A percentile compares a stretch with the other conserved stretches of the same genome.
phyloP scores from a whole-genome alignment of 2,113 vertebrate species.

The Eulacestoma nigropectus region DNA sequence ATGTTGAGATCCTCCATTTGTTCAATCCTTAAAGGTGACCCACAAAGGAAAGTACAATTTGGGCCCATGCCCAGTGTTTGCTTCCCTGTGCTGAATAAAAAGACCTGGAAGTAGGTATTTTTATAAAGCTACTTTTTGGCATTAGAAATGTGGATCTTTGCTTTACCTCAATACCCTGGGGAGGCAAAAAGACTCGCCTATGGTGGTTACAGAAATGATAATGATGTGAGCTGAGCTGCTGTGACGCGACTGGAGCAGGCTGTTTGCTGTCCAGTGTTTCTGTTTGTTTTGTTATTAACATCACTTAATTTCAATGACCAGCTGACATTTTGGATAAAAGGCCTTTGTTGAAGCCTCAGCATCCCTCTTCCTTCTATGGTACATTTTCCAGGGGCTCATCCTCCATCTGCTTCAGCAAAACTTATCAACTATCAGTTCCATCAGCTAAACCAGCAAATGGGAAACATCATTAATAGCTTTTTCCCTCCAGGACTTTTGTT shows the following conservation, averaged over 20 bases:
- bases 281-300: background rate
- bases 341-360: background rate
- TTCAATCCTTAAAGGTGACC: conserved; percentile 31
- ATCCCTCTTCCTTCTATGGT: background rate
- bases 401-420: conserved; percentile 19
- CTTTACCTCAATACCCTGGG: background rate
- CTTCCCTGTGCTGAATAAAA: background rate
- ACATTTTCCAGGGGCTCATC: background rate
- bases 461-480: background rate
- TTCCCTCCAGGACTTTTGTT: background rate
- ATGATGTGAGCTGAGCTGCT: background rate
- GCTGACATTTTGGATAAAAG: background rate
- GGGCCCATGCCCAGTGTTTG: conserved; percentile 12
- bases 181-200: background rate
- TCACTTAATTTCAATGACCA: background rate
- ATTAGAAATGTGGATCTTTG: background rate
- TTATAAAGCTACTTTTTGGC: background rate
- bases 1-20: conserved; percentile 35
- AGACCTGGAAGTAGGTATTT: conserved; percentile 1
- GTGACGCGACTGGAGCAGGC: background rate
- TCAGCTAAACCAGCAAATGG: conserved; percentile 10
- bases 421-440: background rate
- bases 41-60: conserved; percentile 18
- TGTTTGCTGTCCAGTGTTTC: background rate
- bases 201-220: background rate